phyloP scores from a whole-genome alignment of 1,140 invertebrate genomes.

The Sarcophaga bullata region DNA sequence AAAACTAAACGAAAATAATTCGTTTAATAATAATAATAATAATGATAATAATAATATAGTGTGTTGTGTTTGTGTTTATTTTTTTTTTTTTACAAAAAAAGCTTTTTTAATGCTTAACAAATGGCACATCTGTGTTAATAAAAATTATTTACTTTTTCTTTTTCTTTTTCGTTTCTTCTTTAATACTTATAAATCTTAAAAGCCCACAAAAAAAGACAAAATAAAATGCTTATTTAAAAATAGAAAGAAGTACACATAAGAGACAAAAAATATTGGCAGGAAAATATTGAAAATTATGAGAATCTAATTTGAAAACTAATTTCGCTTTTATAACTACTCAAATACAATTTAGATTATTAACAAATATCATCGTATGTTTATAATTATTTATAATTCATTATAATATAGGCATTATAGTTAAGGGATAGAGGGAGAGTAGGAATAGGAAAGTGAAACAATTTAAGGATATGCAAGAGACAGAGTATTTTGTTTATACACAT shows the following conservation, averaged over 20 bases:
- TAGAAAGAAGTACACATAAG: not conserved
- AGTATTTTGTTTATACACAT: not conserved
- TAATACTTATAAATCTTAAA: not conserved
- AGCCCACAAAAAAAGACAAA: not conserved
- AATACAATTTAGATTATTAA: not conserved
- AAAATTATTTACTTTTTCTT: not conserved
- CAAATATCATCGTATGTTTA: not conserved
- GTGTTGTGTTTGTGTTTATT: not conserved
- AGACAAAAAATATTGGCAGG: not conserved
- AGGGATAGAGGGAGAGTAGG: no score
- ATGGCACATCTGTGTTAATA: slow-evolving; percentile 35
- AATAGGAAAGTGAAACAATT: not conserved
- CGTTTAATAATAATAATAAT: slow-evolving; percentile 11
- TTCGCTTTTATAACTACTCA: not conserved
- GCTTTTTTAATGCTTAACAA: slow-evolving; percentile 31
- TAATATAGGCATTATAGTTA: not conserved
- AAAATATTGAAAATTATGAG: not conserved
- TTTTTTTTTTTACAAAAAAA: slow-evolving; percentile 34
- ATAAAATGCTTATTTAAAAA: not conserved
- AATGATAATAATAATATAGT: not conserved
- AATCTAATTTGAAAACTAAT: slow-evolving; percentile 3
- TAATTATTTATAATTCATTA: not conserved
- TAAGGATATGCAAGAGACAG: slow-evolving; percentile 7
- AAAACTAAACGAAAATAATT: slow-evolving; percentile 22
- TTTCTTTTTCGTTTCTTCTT: not conserved